Evolutionary conservation across 2,888 invertebrate genomes (phyloP), one percentile per base, ranked within the genome.

Genomic region (Oegoconia quadripuncta): DNA sequence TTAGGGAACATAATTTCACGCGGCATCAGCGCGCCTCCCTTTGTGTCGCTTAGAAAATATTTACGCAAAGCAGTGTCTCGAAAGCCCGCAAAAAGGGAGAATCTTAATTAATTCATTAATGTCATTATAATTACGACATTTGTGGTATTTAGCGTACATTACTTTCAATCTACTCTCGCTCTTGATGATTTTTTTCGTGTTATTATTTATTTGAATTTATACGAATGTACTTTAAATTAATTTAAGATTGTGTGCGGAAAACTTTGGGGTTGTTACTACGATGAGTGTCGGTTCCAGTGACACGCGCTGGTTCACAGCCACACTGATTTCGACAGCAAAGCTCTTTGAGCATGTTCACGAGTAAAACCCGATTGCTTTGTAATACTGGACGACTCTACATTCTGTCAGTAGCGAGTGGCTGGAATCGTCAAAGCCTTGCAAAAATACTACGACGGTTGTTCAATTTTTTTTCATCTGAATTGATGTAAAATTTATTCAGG

Each of bases 81-180:
- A 64, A 66, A 66, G 61, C 56, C 59, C 61, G 52, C 65, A 62
- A 66, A 67, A 74, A 72, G 63, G 65, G 64, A 59, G 61, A 64
- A 61, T 57, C 56, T 54, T 76, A 81, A 83, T 83, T 77, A 77
- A 81, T 79, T 79, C 55, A 78, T 80, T 79, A 79, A 73, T 70
- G 62, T 74, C 62, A 59, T 76, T 79, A 74, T 68, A 70, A 73
- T 74, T 70, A 70, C 53, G 71, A 66, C 68, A 63, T 79, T 75
- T 68, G 62, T 43, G 63, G 61, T 64, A 62, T 67, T 77, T 68
- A 63, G 63, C 52, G 62, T 58, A 58, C 70, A 73, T 76, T 65
- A 74, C 58, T 73, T 67, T 64, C 44, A 55, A 59, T 58, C 50
- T 64, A 45, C 42, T 48, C 49, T 22, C 9, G 20, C 28, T 32